Evolutionary conservation across 1,140 invertebrate genomes (phyloP).

Genomic region (Achroia grisella): DNA sequence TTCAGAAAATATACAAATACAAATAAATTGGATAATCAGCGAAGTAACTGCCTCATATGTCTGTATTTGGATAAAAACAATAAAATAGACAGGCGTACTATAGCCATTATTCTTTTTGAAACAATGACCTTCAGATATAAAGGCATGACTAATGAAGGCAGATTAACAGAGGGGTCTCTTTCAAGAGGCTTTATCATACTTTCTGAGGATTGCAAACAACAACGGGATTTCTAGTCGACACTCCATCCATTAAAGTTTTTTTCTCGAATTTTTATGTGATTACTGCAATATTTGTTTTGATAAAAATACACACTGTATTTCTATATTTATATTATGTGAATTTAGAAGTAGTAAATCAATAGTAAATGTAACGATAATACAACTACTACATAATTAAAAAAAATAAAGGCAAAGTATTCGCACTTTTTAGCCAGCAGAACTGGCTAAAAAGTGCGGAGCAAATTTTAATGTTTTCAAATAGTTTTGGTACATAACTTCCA

Average conservation of each 20-base stretch:
- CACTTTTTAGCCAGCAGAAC: too few relatives aligned
- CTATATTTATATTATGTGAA: background rate
- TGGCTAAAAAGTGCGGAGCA: too few relatives aligned
- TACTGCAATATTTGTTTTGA: background rate
- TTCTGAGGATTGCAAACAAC: constrained; percentile 29
- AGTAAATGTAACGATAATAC: too few relatives aligned
- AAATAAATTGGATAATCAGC: too few relatives aligned
- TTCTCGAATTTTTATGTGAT: background rate
- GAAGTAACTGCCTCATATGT: too few relatives aligned
- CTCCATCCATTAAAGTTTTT: constrained; percentile 19
- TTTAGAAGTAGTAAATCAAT: too few relatives aligned
- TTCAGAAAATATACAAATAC: constrained; percentile 6
- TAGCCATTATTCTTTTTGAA: constrained; percentile 10
- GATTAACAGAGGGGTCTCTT: constrained; percentile 30
- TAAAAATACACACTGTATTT: background rate
- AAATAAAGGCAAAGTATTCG: too few relatives aligned
- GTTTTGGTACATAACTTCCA: too few relatives aligned
- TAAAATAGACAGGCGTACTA: constrained; percentile 1
- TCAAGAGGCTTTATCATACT: constrained; percentile 30
- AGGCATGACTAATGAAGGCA: constrained; percentile 40
- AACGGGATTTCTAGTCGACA: constrained; percentile 22
- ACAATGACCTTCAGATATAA: constrained; percentile 27
- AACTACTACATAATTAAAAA: too few relatives aligned
- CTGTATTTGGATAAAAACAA: too few relatives aligned
- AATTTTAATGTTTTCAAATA: too few relatives aligned